Base-by-base conservation (phyloP, 2,888 invertebrate species). In the Lycocerus yunnanus region DNA sequence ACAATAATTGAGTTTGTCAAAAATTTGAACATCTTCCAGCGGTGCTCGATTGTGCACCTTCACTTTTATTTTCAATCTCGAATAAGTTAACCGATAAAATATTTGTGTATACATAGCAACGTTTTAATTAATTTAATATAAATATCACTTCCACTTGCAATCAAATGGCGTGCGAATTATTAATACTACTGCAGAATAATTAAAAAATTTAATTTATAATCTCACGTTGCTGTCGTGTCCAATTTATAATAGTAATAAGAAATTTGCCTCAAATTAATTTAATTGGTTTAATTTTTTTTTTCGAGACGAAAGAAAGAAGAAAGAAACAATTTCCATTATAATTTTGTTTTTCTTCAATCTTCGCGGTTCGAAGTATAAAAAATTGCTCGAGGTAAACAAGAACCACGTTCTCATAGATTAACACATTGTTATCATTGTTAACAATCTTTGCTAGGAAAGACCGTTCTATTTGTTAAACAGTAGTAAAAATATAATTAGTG, bases 11-110 rank as follows among this genome's bases (percentile, higher is more conserved):
- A n/a, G n/a, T 13, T 16, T 18, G 13, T n/a, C 61, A 63, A 18
- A 63, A 63, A 8, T 18, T 18, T 18, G n/a, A n/a, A n/a, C n/a
- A n/a, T n/a, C n/a, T n/a, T n/a, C n/a, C n/a, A 3, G 11, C 9
- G 15, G 9, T 15, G 11, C 15, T 3, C 18, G 18, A 4, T 67
- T 68, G 67, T 59, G 21, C 69, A 11, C 61, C 27, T 27, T 63
- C 63, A 14, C 43, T 63, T 63, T 60, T 63, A 63, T 13, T 69
- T 63, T 14, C 61, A 61, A 15, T 69, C 16, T 68, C 20, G 61
- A 61, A 61, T 69, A 16, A 27, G 24, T 0, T 61, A 61, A 69
- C 61, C 16, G 69, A 61, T 16, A 43, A 24, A 61, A 60, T 16
- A 15, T 61, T 43, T 43, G 43, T 43, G n/a, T n/a, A 43, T 0